phyloP scores from a whole-genome alignment of 2,113 vertebrate species.

The Diadophis punctatus region DNA sequence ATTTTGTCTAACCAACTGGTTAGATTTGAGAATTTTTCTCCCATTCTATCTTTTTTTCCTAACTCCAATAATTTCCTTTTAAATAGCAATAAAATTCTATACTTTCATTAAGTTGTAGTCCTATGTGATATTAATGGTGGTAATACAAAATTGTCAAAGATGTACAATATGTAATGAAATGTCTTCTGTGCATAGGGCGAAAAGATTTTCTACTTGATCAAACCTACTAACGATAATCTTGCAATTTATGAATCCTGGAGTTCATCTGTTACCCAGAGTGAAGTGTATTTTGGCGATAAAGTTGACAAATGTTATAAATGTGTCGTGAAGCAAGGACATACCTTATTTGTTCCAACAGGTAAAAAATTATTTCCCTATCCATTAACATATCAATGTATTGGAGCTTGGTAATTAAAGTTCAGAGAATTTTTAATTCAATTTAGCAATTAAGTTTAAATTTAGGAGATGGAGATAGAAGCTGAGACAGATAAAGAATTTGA shows the following conservation, averaged over 20 bases:
- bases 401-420: background rate
- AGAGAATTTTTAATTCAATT: background rate
- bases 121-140: background rate
- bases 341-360: constrained; percentile 96
- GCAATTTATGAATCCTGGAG: constrained; percentile 97
- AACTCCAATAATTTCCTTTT: background rate
- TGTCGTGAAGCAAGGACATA: constrained; percentile 91
- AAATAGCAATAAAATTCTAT: background rate
- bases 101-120: background rate
- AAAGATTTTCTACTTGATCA: constrained; percentile 98
- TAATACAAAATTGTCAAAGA: background rate
- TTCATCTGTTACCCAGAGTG: constrained; percentile 96
- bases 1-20: background rate
- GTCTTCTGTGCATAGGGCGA: constrained; percentile 79
- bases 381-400: background rate
- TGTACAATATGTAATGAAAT: background rate
- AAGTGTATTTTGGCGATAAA: constrained; percentile 96
- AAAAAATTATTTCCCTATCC: constrained; percentile 32
- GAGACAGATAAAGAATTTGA: background rate
- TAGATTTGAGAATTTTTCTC: background rate
- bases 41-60: background rate
- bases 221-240: constrained; percentile 91
- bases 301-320: constrained; percentile 89
- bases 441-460: constrained; percentile 2
- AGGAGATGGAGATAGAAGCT: background rate